Evolutionary conservation across 2,797 vertebrate species (phyloP).

Genomic region (Poecilia velifera): DNA sequence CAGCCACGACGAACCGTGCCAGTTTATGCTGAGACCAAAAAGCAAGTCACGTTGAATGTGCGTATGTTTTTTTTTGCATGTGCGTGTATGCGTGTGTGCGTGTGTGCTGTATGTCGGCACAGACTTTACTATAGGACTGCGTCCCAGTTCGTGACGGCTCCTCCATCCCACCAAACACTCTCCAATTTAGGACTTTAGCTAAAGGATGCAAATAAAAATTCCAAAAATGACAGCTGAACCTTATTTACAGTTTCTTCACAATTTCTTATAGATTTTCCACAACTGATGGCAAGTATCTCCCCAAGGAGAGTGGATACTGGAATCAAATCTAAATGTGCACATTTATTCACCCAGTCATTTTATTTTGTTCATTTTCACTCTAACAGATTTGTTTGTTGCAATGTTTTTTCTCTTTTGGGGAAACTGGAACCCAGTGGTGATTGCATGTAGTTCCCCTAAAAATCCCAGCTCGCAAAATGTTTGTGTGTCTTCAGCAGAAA

Average conservation of each 20-base stretch:
- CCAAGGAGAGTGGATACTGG: background rate
- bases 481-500: background rate
- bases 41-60: too few species aligned
- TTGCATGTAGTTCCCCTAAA: background rate
- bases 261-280: background rate
- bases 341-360: background rate
- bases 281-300: background rate
- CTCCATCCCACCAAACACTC: background rate
- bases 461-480: background rate
- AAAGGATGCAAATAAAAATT: background rate
- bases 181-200: background rate
- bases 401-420: background rate
- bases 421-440: background rate
- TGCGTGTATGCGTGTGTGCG: too few species aligned
- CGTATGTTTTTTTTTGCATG: too few species aligned
- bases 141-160: too few species aligned
- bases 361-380: background rate
- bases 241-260: background rate
- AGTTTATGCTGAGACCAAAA: too few species aligned
- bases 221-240: background rate
- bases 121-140: too few species aligned
- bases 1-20: too few species aligned
- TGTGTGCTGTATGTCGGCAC: too few species aligned
- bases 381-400: background rate
- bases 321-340: background rate